Evolutionary conservation across 2,113 vertebrate genomes (phyloP), one percentile per base, ranked within the genome.

Genomic region (Phycodurus eques): DNA sequence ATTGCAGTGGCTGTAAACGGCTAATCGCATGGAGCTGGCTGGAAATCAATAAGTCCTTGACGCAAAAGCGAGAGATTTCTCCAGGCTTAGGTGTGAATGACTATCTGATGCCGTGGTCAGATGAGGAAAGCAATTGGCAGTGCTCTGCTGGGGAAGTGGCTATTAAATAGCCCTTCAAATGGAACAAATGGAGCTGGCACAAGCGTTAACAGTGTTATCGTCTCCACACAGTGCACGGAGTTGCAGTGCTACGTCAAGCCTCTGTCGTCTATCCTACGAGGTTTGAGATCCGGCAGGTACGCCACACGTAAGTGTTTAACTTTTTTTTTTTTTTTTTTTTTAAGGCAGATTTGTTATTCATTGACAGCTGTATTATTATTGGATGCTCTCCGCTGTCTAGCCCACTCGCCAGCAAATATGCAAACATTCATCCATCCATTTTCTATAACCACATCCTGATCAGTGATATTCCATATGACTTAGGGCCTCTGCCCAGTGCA

Each of bases 201-300:
- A 6, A 53, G n/a, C 0, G 19, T 8, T 82, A 80, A 80, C 73
- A 7, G 1, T 0, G 14, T 68, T 46, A 3, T 75, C 31, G 72
- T 59, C 47, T 33, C 31, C 77, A 10, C 65, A 2, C 84, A 91
- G 89, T 86, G 88, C 70, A 19, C 1, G 33, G 76, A 87, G 83
- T 84, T 91, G 77, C 88, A 79, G 84, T 33, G 84, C 68, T 91
- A 85, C 76, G 22, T 91, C 71, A 80, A 47, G 19, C 87, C 87
- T 0, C 84, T 91, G 76, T 79, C 83, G 3, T 76, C 83, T 74
- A 91, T 91, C 83, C 78, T 91, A 83, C 81, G 19, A 10, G 82
- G 83, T 64, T 78, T 91, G 62, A 81, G 51, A 19, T 79, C 88
- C 1, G 89, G 88, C 22, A 69, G 89, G 47, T 90, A 88, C 83